phyloP scores from a whole-genome alignment of 2,797 vertebrate genomes.

The Pseudopleuronectes americanus region DNA sequence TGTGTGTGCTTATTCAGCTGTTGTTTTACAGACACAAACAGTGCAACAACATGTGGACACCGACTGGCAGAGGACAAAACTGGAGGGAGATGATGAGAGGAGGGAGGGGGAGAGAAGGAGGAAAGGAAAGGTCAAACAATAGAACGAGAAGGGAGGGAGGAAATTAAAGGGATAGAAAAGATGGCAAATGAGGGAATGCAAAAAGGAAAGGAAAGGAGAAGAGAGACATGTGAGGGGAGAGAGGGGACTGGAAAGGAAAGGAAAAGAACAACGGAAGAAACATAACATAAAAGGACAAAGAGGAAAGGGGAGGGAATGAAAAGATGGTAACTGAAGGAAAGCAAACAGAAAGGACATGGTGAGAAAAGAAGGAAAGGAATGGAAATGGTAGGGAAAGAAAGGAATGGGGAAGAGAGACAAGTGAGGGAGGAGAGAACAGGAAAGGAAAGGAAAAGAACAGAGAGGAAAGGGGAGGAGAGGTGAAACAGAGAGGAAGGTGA shows the following conservation, averaged over 20 bases:
- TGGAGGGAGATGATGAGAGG: constrained; percentile 6
- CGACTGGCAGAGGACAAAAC: constrained; percentile 43
- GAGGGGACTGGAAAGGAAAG: no score
- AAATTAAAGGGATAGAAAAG: neutral
- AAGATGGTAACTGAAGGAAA: neutral
- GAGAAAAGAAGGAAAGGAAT: no score
- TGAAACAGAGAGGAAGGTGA: neutral
- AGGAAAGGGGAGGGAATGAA: neutral
- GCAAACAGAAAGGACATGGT: neutral
- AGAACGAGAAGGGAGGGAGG: neutral
- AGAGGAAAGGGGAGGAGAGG: neutral
- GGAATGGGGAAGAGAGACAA: no score
- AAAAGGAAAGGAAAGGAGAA: neutral
- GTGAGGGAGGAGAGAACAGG: neutral
- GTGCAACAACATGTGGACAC: constrained; percentile 50
- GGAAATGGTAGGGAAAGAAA: no score
- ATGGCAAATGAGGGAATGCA: neutral
- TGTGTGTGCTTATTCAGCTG: constrained; percentile 67
- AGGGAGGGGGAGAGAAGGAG: neutral
- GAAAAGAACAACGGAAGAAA: no score
- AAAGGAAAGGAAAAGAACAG: neutral
- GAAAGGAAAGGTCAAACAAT: neutral
- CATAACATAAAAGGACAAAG: no score
- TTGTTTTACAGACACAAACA: constrained; percentile 69
- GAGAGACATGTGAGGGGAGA: no score